Base-by-base conservation (phyloP, 2,888 invertebrate genomes). In the Metellina segmentata region DNA sequence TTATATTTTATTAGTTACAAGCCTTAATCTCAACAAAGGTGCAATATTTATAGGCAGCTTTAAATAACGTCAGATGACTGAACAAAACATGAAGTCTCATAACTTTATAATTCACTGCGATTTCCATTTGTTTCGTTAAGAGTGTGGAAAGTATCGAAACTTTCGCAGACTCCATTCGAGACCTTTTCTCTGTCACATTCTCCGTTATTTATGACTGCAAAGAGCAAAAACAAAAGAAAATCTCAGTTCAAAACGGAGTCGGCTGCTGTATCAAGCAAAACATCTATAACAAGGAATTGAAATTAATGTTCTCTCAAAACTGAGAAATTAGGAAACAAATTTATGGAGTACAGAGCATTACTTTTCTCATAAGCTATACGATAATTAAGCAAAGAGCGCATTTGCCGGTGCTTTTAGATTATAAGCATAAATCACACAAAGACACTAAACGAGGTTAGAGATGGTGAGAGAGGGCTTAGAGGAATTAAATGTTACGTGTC, bases 401-500 rank as follows among this genome's bases (percentile, higher is more conserved):
- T 90, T 85, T 90, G 85, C 72, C 85, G 85, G 72, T 78, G 20
- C 85, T 75, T 70, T 86, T 48, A 81, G 85, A 86, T 86, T 85
- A 81, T 90, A 70, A 86, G 61, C 81, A 90, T 90, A 86, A 90
- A 90, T 90, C 90, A 90, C n/a, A 48, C 75, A 81, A 81, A 86
- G 69, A 75, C 81, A 79, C 69, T 75, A 51, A 71, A 52, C 48
- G 70, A 52, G 53, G 61, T n/a, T n/a, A 52, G 20, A 61, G 78
- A 49, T 70, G 48, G n/a, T 53, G 52, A 70, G 70, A 72, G 8
- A 71, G 49, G 51, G 86, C 83, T 85, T 90, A 86, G 81, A 75
- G 49, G 81, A 90, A 90, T 90, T 86, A 90, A 90, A 86, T 81
- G 90, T 77, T 81, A 86, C 85, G 81, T 81, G 81, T 90, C 90